A percentile compares a stretch with the other conserved stretches of the same genome.
These are phyloP conservation scores for Propsilocerus akamusi DNA, from an alignment of 1,140 invertebrate species.

Conservation along the genomic window DNA sequence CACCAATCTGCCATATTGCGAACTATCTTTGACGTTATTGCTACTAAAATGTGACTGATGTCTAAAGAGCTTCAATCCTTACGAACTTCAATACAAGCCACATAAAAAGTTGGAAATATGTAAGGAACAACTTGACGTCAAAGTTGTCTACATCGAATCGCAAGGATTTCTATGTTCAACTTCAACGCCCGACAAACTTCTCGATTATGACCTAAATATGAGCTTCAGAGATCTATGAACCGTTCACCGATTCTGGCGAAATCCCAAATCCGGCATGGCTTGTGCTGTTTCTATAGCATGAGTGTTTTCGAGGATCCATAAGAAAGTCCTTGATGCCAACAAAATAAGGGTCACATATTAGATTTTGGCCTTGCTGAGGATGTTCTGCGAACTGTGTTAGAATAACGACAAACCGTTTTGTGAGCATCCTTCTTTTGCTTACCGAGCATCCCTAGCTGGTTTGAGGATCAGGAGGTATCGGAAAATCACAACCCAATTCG, in stretches of 20 bases:
- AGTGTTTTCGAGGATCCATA: not conserved
- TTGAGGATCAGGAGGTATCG: not conserved
- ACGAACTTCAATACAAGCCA: not conserved
- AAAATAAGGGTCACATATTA: not conserved
- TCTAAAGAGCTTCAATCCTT: not conserved
- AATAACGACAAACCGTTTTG: not conserved
- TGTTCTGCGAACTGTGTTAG: not conserved
- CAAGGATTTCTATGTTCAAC: not conserved
- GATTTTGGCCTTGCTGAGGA: not conserved
- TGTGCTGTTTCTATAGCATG: not conserved
- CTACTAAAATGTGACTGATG: too few species aligned
- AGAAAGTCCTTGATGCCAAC: not conserved
- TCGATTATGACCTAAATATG: not conserved
- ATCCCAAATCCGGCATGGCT: not conserved
- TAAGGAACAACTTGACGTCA: not conserved
- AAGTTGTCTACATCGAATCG: not conserved
- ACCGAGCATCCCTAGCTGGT: not conserved
- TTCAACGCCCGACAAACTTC: not conserved
- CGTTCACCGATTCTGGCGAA: not conserved
- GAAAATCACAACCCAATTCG: not conserved
- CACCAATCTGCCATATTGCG: not conserved
- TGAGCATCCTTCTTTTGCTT: not conserved
- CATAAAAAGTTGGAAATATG: not conserved
- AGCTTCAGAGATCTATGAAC: not conserved
- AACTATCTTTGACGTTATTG: not conserved